phyloP scores from a whole-genome alignment of 2,797 vertebrate genomes.

The Gallinago nigripennis region DNA sequence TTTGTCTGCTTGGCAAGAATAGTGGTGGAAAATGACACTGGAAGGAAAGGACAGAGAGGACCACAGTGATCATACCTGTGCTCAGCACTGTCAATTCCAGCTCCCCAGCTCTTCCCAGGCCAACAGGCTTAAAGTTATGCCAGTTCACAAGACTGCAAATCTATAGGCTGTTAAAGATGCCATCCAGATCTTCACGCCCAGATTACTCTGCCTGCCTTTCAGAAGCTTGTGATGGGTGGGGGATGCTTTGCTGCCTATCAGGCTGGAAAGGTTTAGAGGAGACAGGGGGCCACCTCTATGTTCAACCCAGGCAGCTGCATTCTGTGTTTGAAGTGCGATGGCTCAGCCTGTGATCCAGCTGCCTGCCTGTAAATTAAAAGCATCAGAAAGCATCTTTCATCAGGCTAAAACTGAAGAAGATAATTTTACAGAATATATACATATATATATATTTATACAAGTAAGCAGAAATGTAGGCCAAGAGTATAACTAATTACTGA shows the following conservation, averaged over 20 bases:
- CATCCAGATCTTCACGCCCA: neutral
- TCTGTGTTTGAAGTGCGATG: neutral
- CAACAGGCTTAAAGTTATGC: neutral
- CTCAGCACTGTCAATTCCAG: neutral
- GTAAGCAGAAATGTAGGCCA: neutral
- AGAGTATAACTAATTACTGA: neutral
- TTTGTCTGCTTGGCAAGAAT: neutral
- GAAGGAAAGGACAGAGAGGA: neutral
- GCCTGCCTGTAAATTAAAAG: neutral
- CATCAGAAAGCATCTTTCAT: neutral
- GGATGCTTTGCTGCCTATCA: neutral
- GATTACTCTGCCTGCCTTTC: neutral
- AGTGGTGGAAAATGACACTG: neutral
- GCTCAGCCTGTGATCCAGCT: neutral
- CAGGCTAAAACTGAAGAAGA: neutral
- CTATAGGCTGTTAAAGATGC: neutral
- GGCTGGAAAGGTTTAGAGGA: neutral
- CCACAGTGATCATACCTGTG: neutral
- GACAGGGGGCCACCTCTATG: fast-evolving
- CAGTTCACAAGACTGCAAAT: neutral
- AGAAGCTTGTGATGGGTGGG: neutral
- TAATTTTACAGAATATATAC: neutral
- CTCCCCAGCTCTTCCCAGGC: neutral
- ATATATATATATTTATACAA: neutral
- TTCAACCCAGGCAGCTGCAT: neutral